These are phyloP conservation scores for Apodemia mormo DNA, from an alignment of 2,888 invertebrate genomes.

Conservation along the genomic window DNA sequence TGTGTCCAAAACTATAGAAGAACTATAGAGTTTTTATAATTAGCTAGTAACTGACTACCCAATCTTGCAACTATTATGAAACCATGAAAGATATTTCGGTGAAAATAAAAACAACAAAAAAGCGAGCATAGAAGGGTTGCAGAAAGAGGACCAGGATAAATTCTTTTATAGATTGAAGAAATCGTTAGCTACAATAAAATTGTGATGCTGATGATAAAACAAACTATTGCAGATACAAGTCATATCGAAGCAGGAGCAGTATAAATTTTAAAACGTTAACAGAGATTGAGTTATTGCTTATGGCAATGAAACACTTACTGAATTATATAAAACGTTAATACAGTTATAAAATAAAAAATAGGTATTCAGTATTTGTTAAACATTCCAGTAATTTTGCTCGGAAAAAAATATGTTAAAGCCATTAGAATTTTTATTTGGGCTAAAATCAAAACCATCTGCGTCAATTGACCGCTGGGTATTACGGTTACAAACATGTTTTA, in stretches of 20 bases:
- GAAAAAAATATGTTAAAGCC: constrained; percentile 48
- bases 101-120: constrained; percentile 24
- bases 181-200: constrained; percentile 20
- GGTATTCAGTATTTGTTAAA: constrained; percentile 20
- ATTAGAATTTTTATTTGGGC: constrained; percentile 47
- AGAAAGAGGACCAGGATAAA: constrained; percentile 28
- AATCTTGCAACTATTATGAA: constrained; percentile 38
- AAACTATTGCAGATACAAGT: constrained; percentile 28
- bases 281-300: constrained; percentile 38
- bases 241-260: constrained; percentile 28
- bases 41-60: constrained; percentile 40
- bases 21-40: constrained; percentile 43
- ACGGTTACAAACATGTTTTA: constrained; percentile 36
- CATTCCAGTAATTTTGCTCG: constrained; percentile 42
- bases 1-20: constrained; percentile 35
- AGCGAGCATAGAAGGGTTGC: constrained; percentile 27
- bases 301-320: no score
- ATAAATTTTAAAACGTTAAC: constrained; percentile 22
- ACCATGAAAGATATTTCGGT: constrained; percentile 33
- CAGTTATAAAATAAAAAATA: no score
- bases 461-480: constrained; percentile 42
- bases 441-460: constrained; percentile 48
- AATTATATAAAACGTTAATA: no score
- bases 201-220: constrained; percentile 22
- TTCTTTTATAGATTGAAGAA: no score